Evolutionary conservation across 2,888 invertebrate genomes (phyloP).

Genomic region (Drosophila nr. perissopoda): DNA sequence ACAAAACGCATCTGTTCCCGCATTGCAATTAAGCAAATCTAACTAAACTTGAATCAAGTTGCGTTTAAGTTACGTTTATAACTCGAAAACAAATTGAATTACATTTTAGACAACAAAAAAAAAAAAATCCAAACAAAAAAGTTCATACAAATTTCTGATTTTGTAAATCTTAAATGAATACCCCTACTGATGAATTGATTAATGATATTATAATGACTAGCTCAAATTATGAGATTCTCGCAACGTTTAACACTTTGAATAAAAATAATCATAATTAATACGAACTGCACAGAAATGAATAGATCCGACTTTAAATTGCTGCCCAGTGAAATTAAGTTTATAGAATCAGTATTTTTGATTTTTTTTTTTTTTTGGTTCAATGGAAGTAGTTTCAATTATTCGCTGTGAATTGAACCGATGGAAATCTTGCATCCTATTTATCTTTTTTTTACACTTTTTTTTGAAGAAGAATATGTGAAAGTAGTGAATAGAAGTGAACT

Average conservation of each 20-base stretch:
- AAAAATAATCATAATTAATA: background rate
- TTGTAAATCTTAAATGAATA: background rate
- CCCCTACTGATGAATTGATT: background rate
- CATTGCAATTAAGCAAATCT: constrained; percentile 26
- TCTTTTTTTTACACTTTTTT: too few relatives aligned
- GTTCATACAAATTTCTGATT: background rate
- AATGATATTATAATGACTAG: background rate
- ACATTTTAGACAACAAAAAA: background rate
- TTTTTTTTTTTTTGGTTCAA: too few relatives aligned
- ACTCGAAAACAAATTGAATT: background rate
- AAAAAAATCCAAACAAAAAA: background rate
- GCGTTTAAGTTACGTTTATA: background rate
- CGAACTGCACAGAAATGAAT: background rate
- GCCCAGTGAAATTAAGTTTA: background rate
- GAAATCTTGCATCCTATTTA: too few relatives aligned
- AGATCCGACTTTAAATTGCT: background rate
- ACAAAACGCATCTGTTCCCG: constrained; percentile 38
- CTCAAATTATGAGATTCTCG: background rate
- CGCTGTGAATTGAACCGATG: background rate
- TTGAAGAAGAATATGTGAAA: background rate
- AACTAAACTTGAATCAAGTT: background rate
- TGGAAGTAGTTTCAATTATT: background rate
- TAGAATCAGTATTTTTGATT: too few relatives aligned
- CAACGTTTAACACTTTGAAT: background rate
- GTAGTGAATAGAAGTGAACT: background rate